Evolutionary conservation across 2,113 vertebrate genomes (phyloP).

Genomic region (Cyanoderma ruficeps): DNA sequence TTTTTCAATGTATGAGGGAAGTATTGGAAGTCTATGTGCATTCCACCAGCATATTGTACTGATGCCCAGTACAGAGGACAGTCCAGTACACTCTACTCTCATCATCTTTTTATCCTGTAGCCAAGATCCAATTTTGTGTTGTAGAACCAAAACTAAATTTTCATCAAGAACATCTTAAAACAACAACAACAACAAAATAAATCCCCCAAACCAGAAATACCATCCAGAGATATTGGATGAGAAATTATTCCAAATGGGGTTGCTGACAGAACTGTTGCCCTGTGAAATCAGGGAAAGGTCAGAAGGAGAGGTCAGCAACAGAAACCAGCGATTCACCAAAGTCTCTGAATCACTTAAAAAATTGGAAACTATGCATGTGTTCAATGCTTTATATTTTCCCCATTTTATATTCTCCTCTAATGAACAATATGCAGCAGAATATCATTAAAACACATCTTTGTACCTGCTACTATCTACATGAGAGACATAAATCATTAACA

Average conservation of each 20-base stretch:
- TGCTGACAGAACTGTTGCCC: background rate
- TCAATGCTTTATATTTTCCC: slow-evolving; percentile 4
- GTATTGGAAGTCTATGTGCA: background rate
- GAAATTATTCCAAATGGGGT: background rate
- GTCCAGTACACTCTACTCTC: too few relatives aligned
- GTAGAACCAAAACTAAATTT: background rate
- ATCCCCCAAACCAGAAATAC: background rate
- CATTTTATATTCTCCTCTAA: background rate
- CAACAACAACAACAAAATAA: too few relatives aligned
- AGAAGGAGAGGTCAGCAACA: background rate
- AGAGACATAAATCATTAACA: slow-evolving; percentile 20
- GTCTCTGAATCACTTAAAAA: background rate
- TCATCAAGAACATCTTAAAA: background rate
- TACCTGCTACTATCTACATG: background rate
- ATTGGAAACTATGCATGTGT: background rate
- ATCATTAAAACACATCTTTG: slow-evolving; percentile 22
- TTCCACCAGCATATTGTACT: background rate
- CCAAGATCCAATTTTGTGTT: background rate
- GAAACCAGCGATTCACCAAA: background rate
- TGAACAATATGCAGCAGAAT: slow-evolving; percentile 9
- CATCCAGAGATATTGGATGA: background rate
- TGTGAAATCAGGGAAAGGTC: background rate
- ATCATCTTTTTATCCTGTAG: background rate
- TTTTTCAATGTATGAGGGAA: background rate
- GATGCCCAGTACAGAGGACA: background rate